These are phyloP conservation scores for Chrysolina oricalcia DNA, from an alignment of 2,888 invertebrate genomes.

Conservation along the genomic window DNA sequence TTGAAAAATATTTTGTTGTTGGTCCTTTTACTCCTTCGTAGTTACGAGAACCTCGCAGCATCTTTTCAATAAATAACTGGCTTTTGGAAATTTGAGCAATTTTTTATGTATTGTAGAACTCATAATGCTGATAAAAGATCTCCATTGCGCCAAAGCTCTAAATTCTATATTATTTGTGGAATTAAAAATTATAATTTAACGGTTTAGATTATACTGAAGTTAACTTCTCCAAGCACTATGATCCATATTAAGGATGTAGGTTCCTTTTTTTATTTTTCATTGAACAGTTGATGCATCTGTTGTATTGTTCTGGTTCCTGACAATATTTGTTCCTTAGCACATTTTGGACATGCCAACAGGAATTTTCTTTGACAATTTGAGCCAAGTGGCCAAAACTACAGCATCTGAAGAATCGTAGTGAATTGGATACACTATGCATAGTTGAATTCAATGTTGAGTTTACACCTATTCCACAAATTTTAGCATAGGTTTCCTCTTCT, in stretches of 20 bases:
- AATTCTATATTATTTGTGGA: too few species aligned
- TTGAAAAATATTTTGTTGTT: too few species aligned
- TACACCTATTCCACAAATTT: background rate
- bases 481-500: background rate
- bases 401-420: constrained; percentile 16
- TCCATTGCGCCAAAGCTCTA: too few species aligned
- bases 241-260: constrained; percentile 20
- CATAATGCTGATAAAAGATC: too few species aligned
- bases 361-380: constrained; percentile 20
- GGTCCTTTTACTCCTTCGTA: too few species aligned
- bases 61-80: too few species aligned
- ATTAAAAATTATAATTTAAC: too few species aligned
- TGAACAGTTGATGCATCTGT: constrained; percentile 22
- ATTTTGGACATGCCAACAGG: constrained; percentile 23
- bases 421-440: constrained; percentile 21
- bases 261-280: constrained; percentile 29
- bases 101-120: too few species aligned
- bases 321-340: constrained; percentile 25
- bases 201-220: too few species aligned
- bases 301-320: constrained; percentile 22
- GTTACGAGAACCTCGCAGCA: too few species aligned
- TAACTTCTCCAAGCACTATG: constrained; percentile 28
- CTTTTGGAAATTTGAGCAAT: too few species aligned
- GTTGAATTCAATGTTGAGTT: constrained; percentile 5
- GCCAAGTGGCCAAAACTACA: constrained; percentile 20